A percentile compares a stretch with the other conserved stretches of the same genome.
phyloP scores from a whole-genome alignment of 2,113 vertebrate species.

The Fulmarus glacialis region DNA sequence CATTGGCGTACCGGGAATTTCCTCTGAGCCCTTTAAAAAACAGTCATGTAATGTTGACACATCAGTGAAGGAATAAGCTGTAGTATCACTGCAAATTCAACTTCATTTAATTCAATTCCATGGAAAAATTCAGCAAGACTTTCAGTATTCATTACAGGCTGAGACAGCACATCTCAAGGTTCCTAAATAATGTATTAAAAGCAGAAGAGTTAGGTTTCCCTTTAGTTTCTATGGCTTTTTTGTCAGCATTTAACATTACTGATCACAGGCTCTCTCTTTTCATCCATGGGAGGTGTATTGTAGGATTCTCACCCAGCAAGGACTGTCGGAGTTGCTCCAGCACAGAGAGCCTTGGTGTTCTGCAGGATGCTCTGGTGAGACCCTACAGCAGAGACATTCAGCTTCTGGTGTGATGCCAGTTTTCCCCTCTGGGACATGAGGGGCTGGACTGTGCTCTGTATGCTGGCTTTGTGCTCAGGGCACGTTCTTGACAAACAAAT shows the following conservation, averaged over 20 bases:
- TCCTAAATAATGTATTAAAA: conserved; percentile 43
- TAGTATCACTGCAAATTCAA: neutral
- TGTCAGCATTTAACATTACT: neutral
- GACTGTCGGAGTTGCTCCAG: neutral
- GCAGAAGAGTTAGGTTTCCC: neutral
- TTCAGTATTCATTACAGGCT: neutral
- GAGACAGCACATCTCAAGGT: neutral
- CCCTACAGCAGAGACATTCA: neutral
- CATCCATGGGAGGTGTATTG: neutral
- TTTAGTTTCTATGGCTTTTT: neutral
- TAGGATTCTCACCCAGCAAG: neutral
- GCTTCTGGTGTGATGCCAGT: neutral
- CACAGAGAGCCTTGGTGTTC: neutral
- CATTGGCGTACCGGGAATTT: accelerated
- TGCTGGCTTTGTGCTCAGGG: neutral
- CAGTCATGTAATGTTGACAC: neutral
- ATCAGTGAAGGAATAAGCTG: neutral
- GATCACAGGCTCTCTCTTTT: neutral
- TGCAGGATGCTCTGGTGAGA: neutral
- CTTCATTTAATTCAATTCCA: neutral
- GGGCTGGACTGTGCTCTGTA: neutral
- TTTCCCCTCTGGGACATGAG: neutral
- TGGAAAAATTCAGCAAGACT: neutral
- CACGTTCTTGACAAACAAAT: neutral
- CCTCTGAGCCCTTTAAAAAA: neutral